phyloP scores from a whole-genome alignment of 2,797 vertebrate species.

The Sebastolobus altivelis region DNA sequence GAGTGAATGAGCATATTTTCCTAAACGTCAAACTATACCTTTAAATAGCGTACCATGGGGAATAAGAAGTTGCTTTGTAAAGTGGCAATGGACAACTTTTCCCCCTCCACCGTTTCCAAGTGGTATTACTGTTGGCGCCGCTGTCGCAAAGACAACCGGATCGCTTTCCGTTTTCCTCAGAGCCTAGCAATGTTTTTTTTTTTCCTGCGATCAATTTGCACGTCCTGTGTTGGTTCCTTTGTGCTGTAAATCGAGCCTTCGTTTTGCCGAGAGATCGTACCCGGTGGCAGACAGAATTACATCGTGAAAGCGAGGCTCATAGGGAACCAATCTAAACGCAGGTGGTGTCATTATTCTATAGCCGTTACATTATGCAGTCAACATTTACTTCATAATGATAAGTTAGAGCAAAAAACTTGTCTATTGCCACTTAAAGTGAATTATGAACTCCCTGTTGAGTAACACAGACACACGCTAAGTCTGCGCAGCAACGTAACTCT shows the following conservation, averaged over 20 bases:
- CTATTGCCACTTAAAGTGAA: not conserved
- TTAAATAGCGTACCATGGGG: not conserved
- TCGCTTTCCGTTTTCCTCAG: too few species aligned
- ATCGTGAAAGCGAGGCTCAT: not conserved
- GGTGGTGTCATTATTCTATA: not conserved
- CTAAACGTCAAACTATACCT: not conserved
- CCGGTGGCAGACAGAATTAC: not conserved
- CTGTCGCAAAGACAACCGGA: too few species aligned
- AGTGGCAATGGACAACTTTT: not conserved
- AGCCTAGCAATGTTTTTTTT: too few species aligned
- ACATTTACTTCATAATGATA: not conserved
- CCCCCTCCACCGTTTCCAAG: too few species aligned
- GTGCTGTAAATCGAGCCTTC: not conserved
- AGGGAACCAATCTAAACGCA: not conserved
- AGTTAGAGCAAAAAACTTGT: not conserved
- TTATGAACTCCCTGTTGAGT: not conserved
- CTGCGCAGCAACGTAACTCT: not conserved
- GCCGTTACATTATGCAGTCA: not conserved
- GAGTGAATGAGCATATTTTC: not conserved
- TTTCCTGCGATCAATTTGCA: too few species aligned
- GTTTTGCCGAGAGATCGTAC: not conserved
- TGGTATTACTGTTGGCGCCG: too few species aligned
- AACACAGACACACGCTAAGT: not conserved
- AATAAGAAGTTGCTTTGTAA: conserved; percentile 1
- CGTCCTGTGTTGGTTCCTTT: not conserved